Percentiles rank a stretch among this genome's conserved stretches.
These are phyloP conservation scores for Colletes latitarsis DNA, from an alignment of 1,140 invertebrate species.

Conservation along the genomic window DNA sequence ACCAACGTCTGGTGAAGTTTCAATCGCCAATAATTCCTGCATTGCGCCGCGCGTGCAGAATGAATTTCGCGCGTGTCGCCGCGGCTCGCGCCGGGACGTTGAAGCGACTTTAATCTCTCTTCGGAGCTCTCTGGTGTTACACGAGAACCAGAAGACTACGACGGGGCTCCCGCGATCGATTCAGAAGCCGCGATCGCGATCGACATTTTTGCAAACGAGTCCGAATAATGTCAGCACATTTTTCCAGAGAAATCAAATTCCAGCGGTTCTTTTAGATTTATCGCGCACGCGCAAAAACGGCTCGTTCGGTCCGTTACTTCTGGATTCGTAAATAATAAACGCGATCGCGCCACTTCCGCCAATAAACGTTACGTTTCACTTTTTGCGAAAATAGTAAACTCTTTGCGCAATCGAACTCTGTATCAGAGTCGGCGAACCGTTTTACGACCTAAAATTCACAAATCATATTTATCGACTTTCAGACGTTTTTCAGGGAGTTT, in stretches of 20 bases:
- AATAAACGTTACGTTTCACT: too few species aligned
- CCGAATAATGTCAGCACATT: neutral
- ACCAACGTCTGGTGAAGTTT: slow-evolving; percentile 11
- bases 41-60: slow-evolving; percentile 12
- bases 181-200: neutral
- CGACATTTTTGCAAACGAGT: neutral
- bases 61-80: slow-evolving; percentile 25
- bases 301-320: too few species aligned
- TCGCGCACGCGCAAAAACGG: neutral
- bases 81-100: neutral
- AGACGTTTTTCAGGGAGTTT: too few species aligned
- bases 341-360: too few species aligned
- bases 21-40: slow-evolving; percentile 35
- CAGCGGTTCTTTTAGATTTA: neutral
- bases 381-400: too few species aligned
- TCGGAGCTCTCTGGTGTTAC: neutral
- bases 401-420: too few species aligned
- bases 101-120: slow-evolving; percentile 32
- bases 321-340: too few species aligned
- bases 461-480: too few species aligned
- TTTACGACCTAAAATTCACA: too few species aligned
- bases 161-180: neutral
- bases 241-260: neutral
- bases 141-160: neutral
- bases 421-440: too few species aligned